Percentiles rank a stretch among this genome's conserved stretches.
Evolutionary conservation across 2,797 vertebrate genomes (phyloP).

Genomic region (Lycodopsis pacificus): DNA sequence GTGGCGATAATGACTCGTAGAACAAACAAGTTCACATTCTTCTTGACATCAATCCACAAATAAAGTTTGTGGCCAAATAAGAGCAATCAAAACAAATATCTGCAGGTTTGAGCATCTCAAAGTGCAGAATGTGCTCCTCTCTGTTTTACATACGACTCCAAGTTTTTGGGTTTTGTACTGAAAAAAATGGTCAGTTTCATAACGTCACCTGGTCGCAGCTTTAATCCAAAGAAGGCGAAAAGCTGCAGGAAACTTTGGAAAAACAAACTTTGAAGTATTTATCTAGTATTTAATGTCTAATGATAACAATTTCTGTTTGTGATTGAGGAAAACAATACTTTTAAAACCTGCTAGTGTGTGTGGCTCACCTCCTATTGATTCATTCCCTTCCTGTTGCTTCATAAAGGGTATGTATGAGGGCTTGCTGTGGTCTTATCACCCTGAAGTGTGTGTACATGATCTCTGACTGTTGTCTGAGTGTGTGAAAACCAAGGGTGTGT

Average conservation of each 20-base stretch:
- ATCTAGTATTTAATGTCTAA: not conserved
- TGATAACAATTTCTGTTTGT: not conserved
- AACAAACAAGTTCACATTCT: not conserved
- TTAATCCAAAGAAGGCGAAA: not conserved
- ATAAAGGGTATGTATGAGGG: slow-evolving; percentile 25
- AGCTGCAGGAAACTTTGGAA: not conserved
- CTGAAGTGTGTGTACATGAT: slow-evolving; percentile 44
- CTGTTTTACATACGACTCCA: no score
- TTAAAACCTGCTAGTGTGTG: not conserved
- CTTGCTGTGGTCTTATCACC: slow-evolving; percentile 34
- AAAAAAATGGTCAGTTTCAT: no score
- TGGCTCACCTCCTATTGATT: slow-evolving; percentile 10
- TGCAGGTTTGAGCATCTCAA: no score
- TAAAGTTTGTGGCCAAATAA: not conserved
- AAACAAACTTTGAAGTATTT: not conserved
- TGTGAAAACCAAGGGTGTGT: slow-evolving; percentile 20
- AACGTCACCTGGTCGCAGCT: not conserved
- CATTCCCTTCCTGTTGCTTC: slow-evolving; percentile 20
- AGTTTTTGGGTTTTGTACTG: not conserved
- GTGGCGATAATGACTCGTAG: not conserved
- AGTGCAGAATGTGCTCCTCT: not conserved
- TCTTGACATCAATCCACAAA: not conserved
- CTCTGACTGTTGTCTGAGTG: slow-evolving; percentile 35
- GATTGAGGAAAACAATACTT: not conserved
- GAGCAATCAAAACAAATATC: not conserved